A percentile compares a stretch with the other conserved stretches of the same genome.
These are phyloP conservation scores for Drosophila paranaensis DNA, from an alignment of 2,888 invertebrate species.

Conservation along the genomic window DNA sequence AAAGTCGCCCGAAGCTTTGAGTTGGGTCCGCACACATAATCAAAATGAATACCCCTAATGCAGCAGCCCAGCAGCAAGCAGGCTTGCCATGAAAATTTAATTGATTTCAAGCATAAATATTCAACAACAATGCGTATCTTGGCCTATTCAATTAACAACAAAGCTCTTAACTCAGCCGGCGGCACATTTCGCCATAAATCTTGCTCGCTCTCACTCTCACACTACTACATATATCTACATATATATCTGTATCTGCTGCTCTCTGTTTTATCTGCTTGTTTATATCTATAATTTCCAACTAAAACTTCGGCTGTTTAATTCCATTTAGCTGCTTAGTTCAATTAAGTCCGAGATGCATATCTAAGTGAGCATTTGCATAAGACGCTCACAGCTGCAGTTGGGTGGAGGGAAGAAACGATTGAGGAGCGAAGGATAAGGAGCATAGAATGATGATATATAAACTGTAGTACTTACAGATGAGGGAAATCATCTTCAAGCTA, in stretches of 20 bases:
- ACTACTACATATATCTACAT: too few relatives aligned
- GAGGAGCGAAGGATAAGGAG: too few relatives aligned
- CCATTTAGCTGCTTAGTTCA: not conserved
- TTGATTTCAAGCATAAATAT: slow-evolving; percentile 24
- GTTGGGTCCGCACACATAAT: slow-evolving; percentile 33
- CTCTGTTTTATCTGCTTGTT: not conserved
- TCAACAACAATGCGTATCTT: not conserved
- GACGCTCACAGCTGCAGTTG: not conserved
- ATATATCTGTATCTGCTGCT: too few relatives aligned
- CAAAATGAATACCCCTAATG: slow-evolving; percentile 21
- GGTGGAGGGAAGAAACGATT: too few relatives aligned
- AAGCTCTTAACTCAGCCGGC: slow-evolving; percentile 6
- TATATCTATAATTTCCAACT: not conserved
- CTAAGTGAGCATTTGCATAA: not conserved
- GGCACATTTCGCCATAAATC: slow-evolving; percentile 13
- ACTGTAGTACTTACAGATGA: too few relatives aligned
- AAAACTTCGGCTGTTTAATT: not conserved
- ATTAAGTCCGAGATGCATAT: not conserved
- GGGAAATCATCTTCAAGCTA: too few relatives aligned
- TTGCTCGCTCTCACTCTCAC: not conserved
- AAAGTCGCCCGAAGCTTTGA: slow-evolving; percentile 35
- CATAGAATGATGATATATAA: too few relatives aligned
- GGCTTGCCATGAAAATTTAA: slow-evolving; percentile 19
- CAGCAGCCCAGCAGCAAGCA: slow-evolving; percentile 1
- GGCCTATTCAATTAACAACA: slow-evolving; percentile 8